Evolutionary conservation across 2,797 vertebrate species (phyloP).

Genomic region (Rhinichthys osculus): DNA sequence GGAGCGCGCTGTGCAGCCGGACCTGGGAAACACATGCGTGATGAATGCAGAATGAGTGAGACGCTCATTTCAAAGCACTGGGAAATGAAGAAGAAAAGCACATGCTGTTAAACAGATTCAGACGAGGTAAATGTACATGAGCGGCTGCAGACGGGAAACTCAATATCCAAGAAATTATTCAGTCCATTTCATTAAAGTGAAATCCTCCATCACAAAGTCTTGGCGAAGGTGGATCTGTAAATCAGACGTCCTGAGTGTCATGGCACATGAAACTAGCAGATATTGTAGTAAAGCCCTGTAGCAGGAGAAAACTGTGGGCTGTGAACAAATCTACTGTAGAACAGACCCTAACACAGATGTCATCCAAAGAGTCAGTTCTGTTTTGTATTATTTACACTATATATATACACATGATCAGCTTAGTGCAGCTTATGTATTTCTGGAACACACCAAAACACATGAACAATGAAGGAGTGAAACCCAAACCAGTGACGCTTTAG

Average conservation of each 20-base stretch:
- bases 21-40: neutral
- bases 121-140: neutral
- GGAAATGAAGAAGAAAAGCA: neutral
- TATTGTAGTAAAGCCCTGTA: constrained; percentile 32
- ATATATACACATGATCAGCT: no score
- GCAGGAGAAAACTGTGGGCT: neutral
- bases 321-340: no score
- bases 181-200: neutral
- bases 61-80: neutral
- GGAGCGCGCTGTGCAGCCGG: no score
- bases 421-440: no score
- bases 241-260: constrained; percentile 4
- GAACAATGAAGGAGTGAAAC: constrained; percentile 23
- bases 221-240: neutral
- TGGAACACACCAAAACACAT: no score
- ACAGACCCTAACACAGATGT: neutral
- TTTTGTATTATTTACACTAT: no score
- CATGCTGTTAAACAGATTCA: neutral
- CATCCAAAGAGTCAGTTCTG: no score
- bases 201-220: constrained; percentile 19
- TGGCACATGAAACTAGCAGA: constrained; percentile 7
- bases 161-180: neutral
- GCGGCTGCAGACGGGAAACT: neutral
- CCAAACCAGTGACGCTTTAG: constrained; percentile 3
- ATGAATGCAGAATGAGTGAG: neutral